These are phyloP conservation scores for Pelosia muscerda DNA, from an alignment of 2,888 invertebrate genomes.

Conservation along the genomic window DNA sequence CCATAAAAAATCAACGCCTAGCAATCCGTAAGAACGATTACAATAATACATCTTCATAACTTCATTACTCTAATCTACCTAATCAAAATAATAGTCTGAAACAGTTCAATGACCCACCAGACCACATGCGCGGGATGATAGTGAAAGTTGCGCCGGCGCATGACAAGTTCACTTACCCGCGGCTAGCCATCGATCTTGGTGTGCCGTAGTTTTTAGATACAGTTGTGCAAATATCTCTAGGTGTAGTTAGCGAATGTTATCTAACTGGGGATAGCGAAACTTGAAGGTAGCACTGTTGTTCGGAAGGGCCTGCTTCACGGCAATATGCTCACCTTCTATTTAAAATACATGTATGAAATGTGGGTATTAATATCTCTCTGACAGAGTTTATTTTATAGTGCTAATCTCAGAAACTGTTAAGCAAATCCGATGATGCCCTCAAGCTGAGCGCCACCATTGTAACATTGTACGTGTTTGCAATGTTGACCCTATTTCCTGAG, in stretches of 20 bases:
- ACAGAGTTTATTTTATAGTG: too few relatives aligned
- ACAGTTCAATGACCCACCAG: slow-evolving; percentile 42
- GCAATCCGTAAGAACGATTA: neutral
- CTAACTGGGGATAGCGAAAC: neutral
- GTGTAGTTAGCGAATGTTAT: neutral
- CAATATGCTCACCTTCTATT: too few relatives aligned
- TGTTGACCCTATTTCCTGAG: too few relatives aligned
- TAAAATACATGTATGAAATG: too few relatives aligned
- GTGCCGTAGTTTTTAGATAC: neutral
- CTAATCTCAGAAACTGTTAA: too few relatives aligned
- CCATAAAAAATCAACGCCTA: neutral
- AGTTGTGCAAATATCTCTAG: neutral
- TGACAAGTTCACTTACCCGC: slow-evolving; percentile 55
- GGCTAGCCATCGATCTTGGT: slow-evolving; percentile 29
- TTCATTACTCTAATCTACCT: neutral
- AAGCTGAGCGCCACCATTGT: too few relatives aligned
- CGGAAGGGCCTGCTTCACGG: too few relatives aligned
- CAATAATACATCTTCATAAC: neutral
- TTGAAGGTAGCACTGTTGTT: too few relatives aligned
- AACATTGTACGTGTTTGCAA: too few relatives aligned
- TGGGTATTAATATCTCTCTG: too few relatives aligned
- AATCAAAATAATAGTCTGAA: neutral
- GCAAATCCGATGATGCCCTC: too few relatives aligned
- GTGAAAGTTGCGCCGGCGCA: slow-evolving; percentile 54
- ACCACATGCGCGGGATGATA: slow-evolving; percentile 40